These are phyloP conservation scores for Oxytorus armatus DNA, from an alignment of 2,888 invertebrate genomes.

Conservation along the genomic window DNA sequence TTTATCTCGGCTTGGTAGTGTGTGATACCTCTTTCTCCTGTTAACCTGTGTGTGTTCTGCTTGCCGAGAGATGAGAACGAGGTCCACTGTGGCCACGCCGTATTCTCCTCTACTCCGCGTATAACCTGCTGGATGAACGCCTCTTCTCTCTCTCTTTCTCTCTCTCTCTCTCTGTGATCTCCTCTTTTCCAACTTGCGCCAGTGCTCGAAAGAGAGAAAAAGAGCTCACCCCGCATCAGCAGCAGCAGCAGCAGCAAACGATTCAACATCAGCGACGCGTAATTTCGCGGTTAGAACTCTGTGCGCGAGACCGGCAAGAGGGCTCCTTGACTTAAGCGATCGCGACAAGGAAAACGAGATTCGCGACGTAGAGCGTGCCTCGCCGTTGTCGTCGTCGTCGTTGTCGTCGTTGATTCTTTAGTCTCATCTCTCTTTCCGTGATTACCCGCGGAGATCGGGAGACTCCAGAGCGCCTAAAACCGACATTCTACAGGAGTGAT, in stretches of 20 bases:
- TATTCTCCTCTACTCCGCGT: conserved; percentile 33
- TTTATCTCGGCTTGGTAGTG: conserved; percentile 23
- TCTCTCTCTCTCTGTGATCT: conserved; percentile 30
- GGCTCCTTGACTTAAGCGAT: conserved; percentile 67
- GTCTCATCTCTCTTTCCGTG: conserved; percentile 14
- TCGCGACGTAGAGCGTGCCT: conserved; percentile 41
- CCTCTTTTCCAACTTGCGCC: conserved; percentile 53
- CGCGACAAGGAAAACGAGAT: conserved; percentile 69
- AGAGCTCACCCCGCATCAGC: conserved; percentile 40
- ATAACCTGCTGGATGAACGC: conserved; percentile 30
- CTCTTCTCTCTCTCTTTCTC: background rate
- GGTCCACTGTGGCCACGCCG: conserved; percentile 45
- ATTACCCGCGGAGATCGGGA: conserved; percentile 54
- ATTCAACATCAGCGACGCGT: conserved; percentile 64
- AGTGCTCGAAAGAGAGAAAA: background rate
- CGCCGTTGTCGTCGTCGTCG: conserved; percentile 22
- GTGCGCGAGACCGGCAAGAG: conserved; percentile 61
- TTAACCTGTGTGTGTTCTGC: conserved; percentile 28
- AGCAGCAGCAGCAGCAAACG: conserved; percentile 46
- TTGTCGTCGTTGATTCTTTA: background rate
- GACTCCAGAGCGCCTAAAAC: conserved; percentile 58
- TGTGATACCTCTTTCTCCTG: conserved; percentile 6
- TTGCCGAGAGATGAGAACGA: conserved; percentile 49
- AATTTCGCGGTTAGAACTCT: conserved; percentile 70
- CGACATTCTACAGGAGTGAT: conserved; percentile 52